These are phyloP conservation scores for Bombus sibiricus DNA, from an alignment of 1,140 invertebrate genomes.

Conservation along the genomic window DNA sequence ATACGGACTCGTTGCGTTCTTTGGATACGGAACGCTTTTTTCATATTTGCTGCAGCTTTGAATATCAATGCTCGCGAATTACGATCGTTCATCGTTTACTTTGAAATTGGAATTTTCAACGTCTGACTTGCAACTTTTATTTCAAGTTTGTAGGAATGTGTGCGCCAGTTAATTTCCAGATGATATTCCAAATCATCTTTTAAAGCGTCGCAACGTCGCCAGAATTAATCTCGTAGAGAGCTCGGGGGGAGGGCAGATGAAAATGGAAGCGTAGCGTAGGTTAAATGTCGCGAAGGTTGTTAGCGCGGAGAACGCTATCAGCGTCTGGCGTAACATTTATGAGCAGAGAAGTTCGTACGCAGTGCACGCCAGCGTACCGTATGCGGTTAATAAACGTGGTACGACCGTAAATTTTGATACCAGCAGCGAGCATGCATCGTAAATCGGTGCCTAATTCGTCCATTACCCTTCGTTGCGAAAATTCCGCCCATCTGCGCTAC, in stretches of 20 bases:
- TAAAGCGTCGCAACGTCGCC: too few species aligned
- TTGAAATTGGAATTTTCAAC: too few species aligned
- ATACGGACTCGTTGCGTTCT: constrained; percentile 2
- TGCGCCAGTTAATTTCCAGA: not conserved
- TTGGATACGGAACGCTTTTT: not conserved
- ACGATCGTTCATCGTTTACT: not conserved
- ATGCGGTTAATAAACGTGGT: constrained; percentile 39
- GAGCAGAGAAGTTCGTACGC: constrained; percentile 1
- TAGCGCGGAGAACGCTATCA: not conserved
- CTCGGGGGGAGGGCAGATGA: not conserved
- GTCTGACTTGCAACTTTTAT: not conserved
- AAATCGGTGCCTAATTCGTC: constrained; percentile 47
- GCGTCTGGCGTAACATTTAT: constrained; percentile 11
- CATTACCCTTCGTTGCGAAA: constrained; percentile 26
- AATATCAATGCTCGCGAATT: not conserved
- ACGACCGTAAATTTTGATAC: constrained; percentile 19
- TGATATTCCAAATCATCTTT: not conserved
- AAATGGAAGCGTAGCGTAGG: not conserved
- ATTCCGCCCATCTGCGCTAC: not conserved
- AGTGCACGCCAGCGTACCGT: not conserved
- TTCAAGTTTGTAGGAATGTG: not conserved
- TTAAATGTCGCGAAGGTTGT: constrained; percentile 12
- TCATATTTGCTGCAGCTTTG: not conserved
- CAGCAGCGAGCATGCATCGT: constrained; percentile 5
- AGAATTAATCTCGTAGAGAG: not conserved